These are phyloP conservation scores for Scopus umbretta DNA, from an alignment of 2,113 vertebrate species.

Conservation along the genomic window DNA sequence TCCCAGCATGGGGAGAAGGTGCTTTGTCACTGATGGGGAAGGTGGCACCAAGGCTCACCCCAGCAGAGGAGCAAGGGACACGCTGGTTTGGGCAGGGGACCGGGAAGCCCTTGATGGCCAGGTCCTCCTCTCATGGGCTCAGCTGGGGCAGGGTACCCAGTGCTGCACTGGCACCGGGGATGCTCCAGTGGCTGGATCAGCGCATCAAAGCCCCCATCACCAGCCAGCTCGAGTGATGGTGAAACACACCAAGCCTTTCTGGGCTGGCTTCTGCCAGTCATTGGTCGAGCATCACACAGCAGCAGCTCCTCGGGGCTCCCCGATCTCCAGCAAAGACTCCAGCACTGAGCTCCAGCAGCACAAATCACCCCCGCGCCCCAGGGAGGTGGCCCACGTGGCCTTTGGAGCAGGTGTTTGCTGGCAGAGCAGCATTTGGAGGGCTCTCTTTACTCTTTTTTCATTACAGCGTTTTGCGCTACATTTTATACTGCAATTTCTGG, in stretches of 20 bases:
- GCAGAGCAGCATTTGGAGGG: background rate
- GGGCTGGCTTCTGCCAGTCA: background rate
- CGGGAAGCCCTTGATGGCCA: background rate
- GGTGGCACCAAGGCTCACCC: background rate
- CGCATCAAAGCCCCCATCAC: background rate
- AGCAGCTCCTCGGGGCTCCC: background rate
- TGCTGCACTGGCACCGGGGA: background rate
- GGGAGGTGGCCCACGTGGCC: background rate
- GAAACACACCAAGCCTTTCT: background rate
- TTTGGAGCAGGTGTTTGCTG: background rate
- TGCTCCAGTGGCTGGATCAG: background rate
- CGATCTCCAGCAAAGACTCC: background rate
- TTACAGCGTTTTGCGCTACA: background rate
- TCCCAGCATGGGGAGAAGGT: rapidly evolving
- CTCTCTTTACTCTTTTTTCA: background rate
- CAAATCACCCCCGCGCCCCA: background rate
- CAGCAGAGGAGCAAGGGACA: background rate
- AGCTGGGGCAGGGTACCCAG: background rate
- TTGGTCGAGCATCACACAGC: background rate
- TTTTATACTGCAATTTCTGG: background rate
- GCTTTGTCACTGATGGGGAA: background rate
- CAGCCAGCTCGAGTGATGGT: background rate
- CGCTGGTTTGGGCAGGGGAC: background rate
- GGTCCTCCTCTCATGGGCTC: background rate
- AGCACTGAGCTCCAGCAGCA: background rate